These are phyloP conservation scores for Shargacucullia verbasci DNA, from an alignment of 2,888 invertebrate genomes.

Conservation along the genomic window DNA sequence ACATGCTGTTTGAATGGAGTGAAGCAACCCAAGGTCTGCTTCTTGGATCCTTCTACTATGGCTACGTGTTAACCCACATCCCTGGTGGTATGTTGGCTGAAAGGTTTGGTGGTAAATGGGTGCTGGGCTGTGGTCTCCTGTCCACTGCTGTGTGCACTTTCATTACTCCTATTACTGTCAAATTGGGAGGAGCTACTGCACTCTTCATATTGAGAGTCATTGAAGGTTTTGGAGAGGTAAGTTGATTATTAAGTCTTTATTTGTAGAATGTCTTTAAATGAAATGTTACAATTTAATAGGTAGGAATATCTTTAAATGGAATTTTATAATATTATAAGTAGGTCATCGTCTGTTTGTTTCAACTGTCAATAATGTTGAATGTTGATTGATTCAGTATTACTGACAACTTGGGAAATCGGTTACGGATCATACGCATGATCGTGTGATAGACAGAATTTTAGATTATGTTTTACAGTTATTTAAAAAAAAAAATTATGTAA, in stretches of 20 bases:
- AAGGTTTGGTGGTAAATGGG: constrained; percentile 95
- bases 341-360: too few species aligned
- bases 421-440: too few species aligned
- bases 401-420: too few species aligned
- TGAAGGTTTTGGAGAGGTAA: constrained; percentile 91
- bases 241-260: constrained; percentile 33
- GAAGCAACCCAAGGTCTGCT: constrained; percentile 93
- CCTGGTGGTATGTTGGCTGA: constrained; percentile 95
- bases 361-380: too few species aligned
- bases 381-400: too few species aligned
- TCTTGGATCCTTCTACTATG: constrained; percentile 95
- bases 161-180: constrained; percentile 93
- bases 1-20: constrained; percentile 90
- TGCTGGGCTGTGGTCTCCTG: constrained; percentile 93
- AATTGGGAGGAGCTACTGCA: constrained; percentile 85
- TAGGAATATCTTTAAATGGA: too few species aligned
- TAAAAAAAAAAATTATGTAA: too few species aligned
- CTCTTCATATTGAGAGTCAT: constrained; percentile 88
- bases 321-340: too few species aligned
- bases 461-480: too few species aligned
- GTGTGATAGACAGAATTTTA: too few species aligned
- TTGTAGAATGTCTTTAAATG: too few species aligned
- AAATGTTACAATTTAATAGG: too few species aligned
- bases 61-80: constrained; percentile 94
- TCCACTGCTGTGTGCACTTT: constrained; percentile 94